Evolutionary conservation across 1,140 invertebrate genomes (phyloP).

Genomic region (Phthorimaea operculella): DNA sequence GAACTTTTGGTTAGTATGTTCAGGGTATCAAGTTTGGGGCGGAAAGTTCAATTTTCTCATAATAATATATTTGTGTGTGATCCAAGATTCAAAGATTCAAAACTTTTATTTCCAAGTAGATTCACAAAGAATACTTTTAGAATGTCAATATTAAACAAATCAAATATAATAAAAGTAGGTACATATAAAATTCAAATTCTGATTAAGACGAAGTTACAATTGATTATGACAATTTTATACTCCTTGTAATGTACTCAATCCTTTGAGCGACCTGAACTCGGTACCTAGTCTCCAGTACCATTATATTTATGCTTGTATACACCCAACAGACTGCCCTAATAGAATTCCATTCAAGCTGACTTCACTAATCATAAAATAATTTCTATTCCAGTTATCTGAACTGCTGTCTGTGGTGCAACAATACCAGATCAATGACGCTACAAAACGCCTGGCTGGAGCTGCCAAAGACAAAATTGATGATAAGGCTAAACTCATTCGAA

Average conservation of each 20-base stretch:
- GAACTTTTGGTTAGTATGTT: constrained; percentile 62
- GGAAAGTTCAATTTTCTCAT: too few relatives aligned
- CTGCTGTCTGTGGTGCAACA: constrained; percentile 47
- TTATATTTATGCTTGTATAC: background rate
- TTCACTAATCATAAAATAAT: constrained; percentile 2
- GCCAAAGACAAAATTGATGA: constrained; percentile 38
- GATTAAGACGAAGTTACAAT: too few relatives aligned
- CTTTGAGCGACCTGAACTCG: too few relatives aligned
- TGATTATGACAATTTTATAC: too few relatives aligned
- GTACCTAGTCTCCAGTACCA: too few relatives aligned
- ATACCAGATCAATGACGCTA: constrained; percentile 50
- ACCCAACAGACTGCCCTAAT: background rate
- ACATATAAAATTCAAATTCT: background rate
- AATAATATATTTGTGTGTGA: too few relatives aligned
- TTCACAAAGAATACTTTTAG: too few relatives aligned
- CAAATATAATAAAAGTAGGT: too few relatives aligned
- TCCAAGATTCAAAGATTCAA: background rate
- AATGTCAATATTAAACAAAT: too few relatives aligned
- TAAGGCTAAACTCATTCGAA: constrained; percentile 27
- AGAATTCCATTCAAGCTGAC: background rate
- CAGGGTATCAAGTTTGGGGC: too few relatives aligned
- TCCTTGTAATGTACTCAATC: too few relatives aligned
- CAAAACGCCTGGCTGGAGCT: constrained; percentile 28
- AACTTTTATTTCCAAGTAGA: too few relatives aligned
- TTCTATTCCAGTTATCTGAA: constrained; percentile 43